Evolutionary conservation across 1,140 invertebrate genomes (phyloP), one percentile per base, ranked within the genome.

Genomic region (Drosophila paulistorum): DNA sequence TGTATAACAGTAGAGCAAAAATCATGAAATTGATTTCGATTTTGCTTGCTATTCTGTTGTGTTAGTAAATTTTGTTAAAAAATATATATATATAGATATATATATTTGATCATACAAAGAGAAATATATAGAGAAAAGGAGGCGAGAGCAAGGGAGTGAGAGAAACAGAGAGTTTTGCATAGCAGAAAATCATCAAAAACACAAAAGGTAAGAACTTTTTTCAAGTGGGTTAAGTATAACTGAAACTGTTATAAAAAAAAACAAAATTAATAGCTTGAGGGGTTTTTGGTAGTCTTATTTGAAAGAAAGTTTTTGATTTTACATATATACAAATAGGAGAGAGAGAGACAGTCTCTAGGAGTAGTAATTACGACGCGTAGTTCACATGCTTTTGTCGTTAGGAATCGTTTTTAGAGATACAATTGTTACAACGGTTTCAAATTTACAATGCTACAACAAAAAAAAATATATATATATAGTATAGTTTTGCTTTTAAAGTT

Each of bases 41-140:
- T 62, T 72, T 35, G 72, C 59, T 68, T 74, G 42, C 41, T 77
- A 69, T 51, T 51, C 7, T 51, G 45, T 70, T 70, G 75, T 87
- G 82, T 86, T 86, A 80, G 84, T 87, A 89, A 23, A 71, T 66
- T 69, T 76, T 73, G 89, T 84, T 74, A 86, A 79, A 74, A 68
- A 68, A 30, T 7, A 30, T 72, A 79, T 71, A 77, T 55, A 37
- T 60, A 68, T 42, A n/a, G n/a, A 17, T 17, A 17, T 17, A 17
- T 77, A 71, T 64, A 41, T 45, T 65, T 64, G 71, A 66, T 75
- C 20, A 51, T 51, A 51, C 66, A 65, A 61, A 84, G 41, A 59
- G 51, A 65, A 11, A 35, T 37, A 37, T 37, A 37, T 30, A 60
- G 7, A 76, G 39, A 63, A 65, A 9, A 20, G 26, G 57, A 59